Evolutionary conservation across 1,140 invertebrate species (phyloP).

Genomic region (Heliconius congener): DNA sequence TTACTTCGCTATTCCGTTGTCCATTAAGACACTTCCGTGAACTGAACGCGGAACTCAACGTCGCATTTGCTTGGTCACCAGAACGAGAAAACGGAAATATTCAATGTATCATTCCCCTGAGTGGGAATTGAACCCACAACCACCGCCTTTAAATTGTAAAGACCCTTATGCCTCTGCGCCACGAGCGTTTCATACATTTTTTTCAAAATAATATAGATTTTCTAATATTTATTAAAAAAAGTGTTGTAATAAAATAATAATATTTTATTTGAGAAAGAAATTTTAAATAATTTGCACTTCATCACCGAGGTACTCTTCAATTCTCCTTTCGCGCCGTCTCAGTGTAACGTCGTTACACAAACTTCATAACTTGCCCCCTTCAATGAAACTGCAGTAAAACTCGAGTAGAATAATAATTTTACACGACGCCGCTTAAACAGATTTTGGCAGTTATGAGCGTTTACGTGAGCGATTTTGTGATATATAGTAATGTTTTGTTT

Average conservation of each 20-base stretch:
- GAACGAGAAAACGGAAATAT: no score
- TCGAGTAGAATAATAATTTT: constrained; percentile 20
- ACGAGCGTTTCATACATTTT: no score
- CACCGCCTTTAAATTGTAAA: no score
- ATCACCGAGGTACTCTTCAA: constrained; percentile 13
- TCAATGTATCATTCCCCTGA: no score
- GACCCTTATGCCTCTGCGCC: no score
- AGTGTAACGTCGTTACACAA: constrained; percentile 14
- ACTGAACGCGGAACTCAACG: no score
- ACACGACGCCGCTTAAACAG: background rate
- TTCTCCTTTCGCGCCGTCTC: constrained; percentile 2
- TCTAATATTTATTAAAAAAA: background rate
- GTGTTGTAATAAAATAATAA: background rate
- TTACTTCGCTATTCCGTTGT: no score
- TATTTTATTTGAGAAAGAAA: background rate
- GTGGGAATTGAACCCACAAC: no score
- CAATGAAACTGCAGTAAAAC: constrained; percentile 23
- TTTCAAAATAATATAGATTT: background rate
- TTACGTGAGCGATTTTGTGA: background rate
- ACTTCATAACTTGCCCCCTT: constrained; percentile 22
- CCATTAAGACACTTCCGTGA: no score
- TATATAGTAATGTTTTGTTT: background rate
- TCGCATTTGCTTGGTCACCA: no score
- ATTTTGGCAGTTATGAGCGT: background rate
- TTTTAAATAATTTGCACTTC: constrained; percentile 19